These are phyloP conservation scores for Zhengitettix transpicula DNA, from an alignment of 2,888 invertebrate genomes.

Conservation along the genomic window DNA sequence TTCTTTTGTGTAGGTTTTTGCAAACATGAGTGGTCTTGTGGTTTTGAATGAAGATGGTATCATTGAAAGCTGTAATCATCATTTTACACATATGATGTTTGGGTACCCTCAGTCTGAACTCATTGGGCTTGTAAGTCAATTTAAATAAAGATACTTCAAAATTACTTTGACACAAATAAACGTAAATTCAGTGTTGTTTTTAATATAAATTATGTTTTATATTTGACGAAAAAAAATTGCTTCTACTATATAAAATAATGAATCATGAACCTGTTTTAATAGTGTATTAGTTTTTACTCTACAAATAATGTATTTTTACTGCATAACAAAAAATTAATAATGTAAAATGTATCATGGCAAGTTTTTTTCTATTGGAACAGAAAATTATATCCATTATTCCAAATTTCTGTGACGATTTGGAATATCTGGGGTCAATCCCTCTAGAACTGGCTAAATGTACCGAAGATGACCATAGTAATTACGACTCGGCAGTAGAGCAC, in stretches of 20 bases:
- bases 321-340: not conserved
- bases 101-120: slow-evolving; percentile 43
- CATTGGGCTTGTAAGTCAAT: slow-evolving; percentile 28
- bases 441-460: slow-evolving; percentile 4
- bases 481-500: slow-evolving; percentile 6
- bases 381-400: slow-evolving; percentile 39
- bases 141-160: not conserved
- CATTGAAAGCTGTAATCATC: slow-evolving; percentile 47
- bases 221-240: no score
- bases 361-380: slow-evolving; percentile 17
- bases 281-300: no score
- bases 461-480: slow-evolving; percentile 7
- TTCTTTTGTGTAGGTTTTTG: slow-evolving; percentile 21
- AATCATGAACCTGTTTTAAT: no score
- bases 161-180: not conserved
- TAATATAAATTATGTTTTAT: not conserved
- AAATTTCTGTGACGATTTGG: slow-evolving; percentile 39
- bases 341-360: not conserved
- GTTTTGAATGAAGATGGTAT: slow-evolving; percentile 43
- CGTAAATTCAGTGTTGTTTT: not conserved
- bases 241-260: no score
- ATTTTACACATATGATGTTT: slow-evolving; percentile 46
- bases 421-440: slow-evolving; percentile 3
- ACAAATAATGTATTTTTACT: not conserved
- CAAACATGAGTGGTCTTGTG: slow-evolving; percentile 46